These are phyloP conservation scores for Pocillopora meandrina DNA, from an alignment of 92 coral and sea anemone species.

Conservation along the genomic window DNA sequence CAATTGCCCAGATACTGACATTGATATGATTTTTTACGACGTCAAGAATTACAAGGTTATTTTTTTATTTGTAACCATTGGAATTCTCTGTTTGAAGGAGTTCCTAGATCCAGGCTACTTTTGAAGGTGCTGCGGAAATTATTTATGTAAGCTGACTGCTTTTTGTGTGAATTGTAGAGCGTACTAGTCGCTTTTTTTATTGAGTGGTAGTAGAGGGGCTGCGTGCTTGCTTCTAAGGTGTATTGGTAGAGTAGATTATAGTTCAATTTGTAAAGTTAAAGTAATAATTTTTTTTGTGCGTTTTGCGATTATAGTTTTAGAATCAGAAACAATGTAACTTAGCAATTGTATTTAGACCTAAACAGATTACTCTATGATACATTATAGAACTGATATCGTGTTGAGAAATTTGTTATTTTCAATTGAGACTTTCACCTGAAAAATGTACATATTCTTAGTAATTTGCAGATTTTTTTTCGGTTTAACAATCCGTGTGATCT, in stretches of 20 bases:
- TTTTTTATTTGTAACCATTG: no score
- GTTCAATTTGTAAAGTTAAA: neutral
- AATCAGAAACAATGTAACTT: neutral
- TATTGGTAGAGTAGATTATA: neutral
- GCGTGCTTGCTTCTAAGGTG: neutral
- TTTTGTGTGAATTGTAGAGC: no score
- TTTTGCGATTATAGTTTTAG: neutral
- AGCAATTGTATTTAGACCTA: neutral
- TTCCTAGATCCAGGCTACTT: no score
- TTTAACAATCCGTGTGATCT: conserved; percentile 14
- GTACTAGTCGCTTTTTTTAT: neutral
- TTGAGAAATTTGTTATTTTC: neutral
- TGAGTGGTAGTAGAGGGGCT: neutral
- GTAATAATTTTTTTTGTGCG: neutral
- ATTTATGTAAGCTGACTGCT: neutral
- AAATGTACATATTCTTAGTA: conserved; percentile 11
- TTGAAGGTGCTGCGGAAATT: neutral
- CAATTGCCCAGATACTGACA: no score
- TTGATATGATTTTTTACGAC: no score
- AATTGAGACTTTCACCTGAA: neutral
- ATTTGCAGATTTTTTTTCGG: conserved; percentile 14
- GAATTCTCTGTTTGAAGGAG: no score
- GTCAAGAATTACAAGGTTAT: no score
- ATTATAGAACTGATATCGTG: neutral
- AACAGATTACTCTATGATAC: neutral